A percentile compares a stretch with the other conserved stretches of the same genome.
Evolutionary conservation across 2,888 invertebrate genomes (phyloP).

Genomic region (Meteorus colon): DNA sequence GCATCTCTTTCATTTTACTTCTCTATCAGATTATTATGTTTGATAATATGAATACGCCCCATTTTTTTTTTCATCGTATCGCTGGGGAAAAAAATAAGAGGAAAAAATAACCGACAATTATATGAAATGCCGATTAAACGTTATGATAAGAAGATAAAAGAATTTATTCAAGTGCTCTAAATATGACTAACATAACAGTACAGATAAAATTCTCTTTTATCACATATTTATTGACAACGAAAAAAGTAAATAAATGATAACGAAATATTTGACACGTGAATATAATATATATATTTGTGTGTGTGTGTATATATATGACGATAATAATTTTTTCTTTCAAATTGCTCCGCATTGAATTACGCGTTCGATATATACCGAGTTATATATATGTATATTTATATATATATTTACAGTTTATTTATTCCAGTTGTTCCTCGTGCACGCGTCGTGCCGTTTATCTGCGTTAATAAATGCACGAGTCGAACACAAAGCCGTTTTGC

Average conservation of each 20-base stretch:
- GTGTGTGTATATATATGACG: neutral
- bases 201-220: neutral
- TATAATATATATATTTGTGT: neutral
- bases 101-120: neutral
- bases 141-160: neutral
- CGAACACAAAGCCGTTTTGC: slow-evolving; percentile 55
- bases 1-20: slow-evolving; percentile 39
- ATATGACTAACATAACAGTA: neutral
- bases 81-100: neutral
- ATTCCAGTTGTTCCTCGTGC: slow-evolving; percentile 23
- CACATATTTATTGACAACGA: neutral
- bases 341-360: slow-evolving; percentile 39
- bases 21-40: slow-evolving; percentile 17
- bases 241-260: slow-evolving; percentile 9
- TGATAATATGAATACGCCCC: slow-evolving; percentile 14
- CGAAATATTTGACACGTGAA: slow-evolving; percentile 27
- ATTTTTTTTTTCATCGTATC: neutral
- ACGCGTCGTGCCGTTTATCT: slow-evolving; percentile 59
- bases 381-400: neutral
- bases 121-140: neutral
- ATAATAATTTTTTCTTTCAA: neutral
- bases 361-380: neutral
- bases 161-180: slow-evolving; percentile 15
- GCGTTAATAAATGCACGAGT: slow-evolving; percentile 63
- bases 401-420: slow-evolving; percentile 19